These are phyloP conservation scores for Neoniphon sammara DNA, from an alignment of 2,797 vertebrate species.

Conservation along the genomic window DNA sequence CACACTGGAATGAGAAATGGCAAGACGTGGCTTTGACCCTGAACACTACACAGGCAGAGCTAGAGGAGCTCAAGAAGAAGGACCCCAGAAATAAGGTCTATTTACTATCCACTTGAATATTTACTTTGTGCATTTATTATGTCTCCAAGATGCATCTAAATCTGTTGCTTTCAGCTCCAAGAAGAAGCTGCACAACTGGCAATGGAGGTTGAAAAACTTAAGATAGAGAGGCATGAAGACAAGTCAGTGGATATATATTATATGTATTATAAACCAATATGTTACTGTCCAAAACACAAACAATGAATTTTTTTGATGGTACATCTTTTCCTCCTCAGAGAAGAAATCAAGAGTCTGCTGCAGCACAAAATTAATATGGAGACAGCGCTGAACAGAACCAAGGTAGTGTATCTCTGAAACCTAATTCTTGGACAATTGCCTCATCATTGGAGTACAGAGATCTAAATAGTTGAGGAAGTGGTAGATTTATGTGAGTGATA, in stretches of 20 bases:
- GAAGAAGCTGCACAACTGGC: conserved; percentile 26
- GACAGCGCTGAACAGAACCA: conserved; percentile 48
- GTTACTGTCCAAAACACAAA: background rate
- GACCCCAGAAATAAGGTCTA: conserved; percentile 58
- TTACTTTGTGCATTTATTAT: background rate
- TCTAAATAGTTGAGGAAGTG: background rate
- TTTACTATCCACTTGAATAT: background rate
- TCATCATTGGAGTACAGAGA: background rate
- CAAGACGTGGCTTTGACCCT: conserved; percentile 73
- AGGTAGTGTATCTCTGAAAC: conserved; percentile 36
- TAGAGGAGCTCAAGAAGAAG: conserved; percentile 65
- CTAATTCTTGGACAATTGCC: background rate
- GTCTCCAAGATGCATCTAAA: background rate
- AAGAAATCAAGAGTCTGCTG: conserved; percentile 55
- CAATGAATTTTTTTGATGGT: background rate
- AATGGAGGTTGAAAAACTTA: conserved; percentile 47
- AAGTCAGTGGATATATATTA: conserved; percentile 46
- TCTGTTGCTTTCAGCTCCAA: conserved; percentile 38
- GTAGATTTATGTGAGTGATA: background rate
- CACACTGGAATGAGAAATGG: conserved; percentile 82
- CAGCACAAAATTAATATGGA: conserved; percentile 48
- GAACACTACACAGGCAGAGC: conserved; percentile 74
- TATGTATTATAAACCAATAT: background rate
- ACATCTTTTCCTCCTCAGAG: conserved; percentile 37
- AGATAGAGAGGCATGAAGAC: conserved; percentile 46